Conservation (phyloP, 1,140 invertebrate genomes). For the Hylaeus volcanicus region DNA sequence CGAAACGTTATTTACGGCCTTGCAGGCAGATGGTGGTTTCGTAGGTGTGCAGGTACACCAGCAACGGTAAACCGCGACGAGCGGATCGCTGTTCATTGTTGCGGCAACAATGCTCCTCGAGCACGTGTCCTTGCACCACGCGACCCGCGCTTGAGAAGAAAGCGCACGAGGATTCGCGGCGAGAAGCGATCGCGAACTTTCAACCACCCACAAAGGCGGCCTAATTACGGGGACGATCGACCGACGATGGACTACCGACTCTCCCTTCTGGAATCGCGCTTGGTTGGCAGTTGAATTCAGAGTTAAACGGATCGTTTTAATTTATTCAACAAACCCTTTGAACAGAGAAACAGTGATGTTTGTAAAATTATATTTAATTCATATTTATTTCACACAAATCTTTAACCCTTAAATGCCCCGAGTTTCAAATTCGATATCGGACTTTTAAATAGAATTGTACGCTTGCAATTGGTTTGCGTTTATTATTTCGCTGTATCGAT, state of each 20-base stretch:
- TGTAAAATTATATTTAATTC: too few relatives aligned
- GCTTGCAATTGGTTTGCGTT: too few relatives aligned
- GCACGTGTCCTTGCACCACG: constrained; percentile 43
- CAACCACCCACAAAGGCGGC: constrained; percentile 39
- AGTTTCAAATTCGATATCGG: too few relatives aligned
- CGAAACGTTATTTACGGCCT: constrained; percentile 63
- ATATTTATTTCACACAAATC: too few relatives aligned
- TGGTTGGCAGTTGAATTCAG: too few relatives aligned
- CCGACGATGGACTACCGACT: neutral
- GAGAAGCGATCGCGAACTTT: constrained; percentile 46
- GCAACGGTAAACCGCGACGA: constrained; percentile 38
- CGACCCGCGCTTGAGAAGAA: constrained; percentile 2
- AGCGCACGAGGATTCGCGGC: neutral
- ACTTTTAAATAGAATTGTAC: too few relatives aligned
- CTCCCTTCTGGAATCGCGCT: too few relatives aligned
- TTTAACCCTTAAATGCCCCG: too few relatives aligned
- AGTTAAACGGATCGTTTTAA: too few relatives aligned
- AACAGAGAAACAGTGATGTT: too few relatives aligned
- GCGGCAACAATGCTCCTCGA: constrained; percentile 50
- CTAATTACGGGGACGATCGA: constrained; percentile 33
- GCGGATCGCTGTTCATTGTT: constrained; percentile 59
- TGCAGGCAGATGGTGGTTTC: constrained; percentile 44
- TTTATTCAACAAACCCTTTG: too few relatives aligned
- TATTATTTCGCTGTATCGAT: too few relatives aligned
- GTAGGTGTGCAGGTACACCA: constrained; percentile 47